Base-by-base conservation (phyloP, 2,113 vertebrate genomes). In the Poeciliopsis occidentalis region DNA sequence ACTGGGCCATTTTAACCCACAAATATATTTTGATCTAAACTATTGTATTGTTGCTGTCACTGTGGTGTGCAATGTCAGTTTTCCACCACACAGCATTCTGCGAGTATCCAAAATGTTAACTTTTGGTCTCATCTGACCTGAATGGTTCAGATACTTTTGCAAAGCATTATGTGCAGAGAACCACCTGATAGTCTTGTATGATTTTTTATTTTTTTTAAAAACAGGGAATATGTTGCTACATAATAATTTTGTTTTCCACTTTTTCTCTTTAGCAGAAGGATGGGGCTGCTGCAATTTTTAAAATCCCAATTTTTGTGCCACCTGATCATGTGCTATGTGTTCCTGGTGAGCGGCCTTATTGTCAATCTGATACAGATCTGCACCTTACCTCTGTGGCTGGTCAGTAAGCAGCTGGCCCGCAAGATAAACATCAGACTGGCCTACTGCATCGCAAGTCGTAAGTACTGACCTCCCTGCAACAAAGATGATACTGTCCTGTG, bases 241-340 rank as follows among this genome's bases (percentile, higher is more conserved):
- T n/a, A 3, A 7, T 0, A 24, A 32, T 17, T 62, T 34, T 47
- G 30, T 69, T 64, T 41, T 41, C 17, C 41, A 51, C 15, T 27
- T 67, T 70, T 57, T 26, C 78, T 87, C 24, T 11, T 57, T n/a
- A n/a, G 22, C 87, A 93, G 85, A 93, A 86, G 51, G 77, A 99
- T 99, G 98, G 96, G 95, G 86, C 88, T 97, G 86, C 15, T 91
- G 71, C 94, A 94, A 75, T 84, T 95, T 92, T 91, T 99, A 79
- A 99, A 98, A 90, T 96, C 96, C 26, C 97, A 97, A 86, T 96
- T 99, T 80, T 85, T 98, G 88, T 96, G 94, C 85, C 97, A 97
- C 15, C 94, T 99, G 51, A 73, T 99, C 88, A 95, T 99, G 91
- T 95, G 96, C 87, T 99, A 97, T 26, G 96, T 99, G 82, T 99